Base-by-base conservation (phyloP, 2,888 invertebrate genomes). In the Oxytorus armatus region DNA sequence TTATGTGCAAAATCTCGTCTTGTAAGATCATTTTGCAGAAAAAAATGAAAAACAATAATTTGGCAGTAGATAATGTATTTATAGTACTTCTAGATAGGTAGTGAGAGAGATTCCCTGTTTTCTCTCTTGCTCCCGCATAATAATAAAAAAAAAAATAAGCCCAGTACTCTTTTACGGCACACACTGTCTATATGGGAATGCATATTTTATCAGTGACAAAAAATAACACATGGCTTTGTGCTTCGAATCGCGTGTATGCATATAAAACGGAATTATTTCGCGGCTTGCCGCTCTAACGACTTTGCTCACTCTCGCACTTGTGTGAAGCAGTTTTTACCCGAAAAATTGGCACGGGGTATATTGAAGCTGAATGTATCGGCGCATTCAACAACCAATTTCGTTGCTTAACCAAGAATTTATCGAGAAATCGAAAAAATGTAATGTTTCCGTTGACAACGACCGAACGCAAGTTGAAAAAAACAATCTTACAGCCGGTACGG, bases 191-290 rank as follows among this genome's bases (percentile, higher is more conserved):
- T 39, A 39, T n/a, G n/a, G 1, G n/a, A 39, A 39, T 39, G 39
- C 4, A 39, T 39, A 39, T 39, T 39, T 39, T 39, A n/a, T 10
- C 39, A 39, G 39, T 39, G 39, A 49, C 57, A 47, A 51, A 77
- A 79, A 76, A 90, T n/a, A n/a, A 90, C 89, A 90, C 90, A 89
- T 89, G 88, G 90, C 86, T 89, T 90, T 88, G 87, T 89, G 90
- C 89, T 88, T 89, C 87, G 88, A 88, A 88, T 88, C 88, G 87
- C 88, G 88, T 89, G 90, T 90, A 39, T 39, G 90, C 90, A 86
- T 87, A 90, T 90, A 91, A 90, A 90, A 87, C 88, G 87, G 86
- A 85, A 88, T 90, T 90, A 90, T 90, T 90, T 88, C 88, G 86
- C 86, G 84, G 81, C 79, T 82, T 81, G 82, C 74, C 75, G 61